phyloP scores from a whole-genome alignment of 2,113 vertebrate species.

The Serilophus lunatus region DNA sequence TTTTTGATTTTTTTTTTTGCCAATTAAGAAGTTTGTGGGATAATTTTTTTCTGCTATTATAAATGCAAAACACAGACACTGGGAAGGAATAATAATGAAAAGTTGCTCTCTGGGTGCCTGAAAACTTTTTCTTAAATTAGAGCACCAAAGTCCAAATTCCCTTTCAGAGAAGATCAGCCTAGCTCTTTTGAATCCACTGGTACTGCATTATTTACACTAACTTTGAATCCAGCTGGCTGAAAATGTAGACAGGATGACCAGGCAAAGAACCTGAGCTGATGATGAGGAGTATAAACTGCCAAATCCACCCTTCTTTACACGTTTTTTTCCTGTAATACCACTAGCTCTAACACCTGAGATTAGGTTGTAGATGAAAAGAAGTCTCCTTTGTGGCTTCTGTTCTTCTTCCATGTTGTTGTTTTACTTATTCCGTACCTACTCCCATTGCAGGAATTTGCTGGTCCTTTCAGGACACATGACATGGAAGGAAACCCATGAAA shows the following conservation, averaged over 20 bases:
- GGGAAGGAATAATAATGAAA: not conserved
- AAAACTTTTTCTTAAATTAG: not conserved
- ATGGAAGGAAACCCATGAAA: not conserved
- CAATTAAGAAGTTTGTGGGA: not conserved
- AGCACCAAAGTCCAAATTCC: not conserved
- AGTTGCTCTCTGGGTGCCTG: not conserved
- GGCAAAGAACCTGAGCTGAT: not conserved
- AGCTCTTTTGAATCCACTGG: not conserved
- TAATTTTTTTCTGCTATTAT: not conserved
- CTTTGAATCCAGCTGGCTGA: not conserved
- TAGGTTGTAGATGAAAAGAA: not conserved
- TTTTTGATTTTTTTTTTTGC: not conserved
- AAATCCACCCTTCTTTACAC: not conserved
- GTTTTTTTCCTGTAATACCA: not conserved
- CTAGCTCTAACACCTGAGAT: not conserved
- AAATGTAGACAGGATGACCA: not conserved
- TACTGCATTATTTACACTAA: not conserved
- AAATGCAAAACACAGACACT: not conserved
- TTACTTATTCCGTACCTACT: not conserved
- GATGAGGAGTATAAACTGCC: not conserved
- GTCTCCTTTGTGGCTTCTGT: not conserved
- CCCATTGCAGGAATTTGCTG: not conserved
- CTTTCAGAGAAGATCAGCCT: not conserved
- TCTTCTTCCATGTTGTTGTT: not conserved
- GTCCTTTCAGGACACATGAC: not conserved